phyloP scores from a whole-genome alignment of 2,113 vertebrate species.

The Regulus satrapa region DNA sequence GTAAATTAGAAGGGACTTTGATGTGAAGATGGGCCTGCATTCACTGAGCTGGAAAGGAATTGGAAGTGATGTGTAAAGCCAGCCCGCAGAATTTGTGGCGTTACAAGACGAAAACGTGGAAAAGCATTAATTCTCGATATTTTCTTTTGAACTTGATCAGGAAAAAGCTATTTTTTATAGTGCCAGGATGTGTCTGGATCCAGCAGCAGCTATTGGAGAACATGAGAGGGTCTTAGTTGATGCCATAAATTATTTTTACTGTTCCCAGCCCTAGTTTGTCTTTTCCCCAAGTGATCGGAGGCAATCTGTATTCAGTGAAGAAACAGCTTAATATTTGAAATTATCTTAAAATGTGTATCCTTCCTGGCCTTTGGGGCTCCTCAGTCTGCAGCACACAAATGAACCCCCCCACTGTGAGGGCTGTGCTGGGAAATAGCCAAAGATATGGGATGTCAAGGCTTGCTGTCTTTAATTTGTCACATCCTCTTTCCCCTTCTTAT shows the following conservation, averaged over 20 bases:
- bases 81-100: not conserved
- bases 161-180: not conserved
- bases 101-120: not conserved
- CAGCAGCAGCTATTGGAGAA: not conserved
- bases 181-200: not conserved
- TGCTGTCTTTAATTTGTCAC: not conserved
- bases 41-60: conserved; percentile 11
- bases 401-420: not conserved
- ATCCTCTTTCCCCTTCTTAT: not conserved
- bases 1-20: conserved; percentile 35
- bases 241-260: not conserved
- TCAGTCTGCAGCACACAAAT: not conserved
- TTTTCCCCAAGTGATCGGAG: not conserved
- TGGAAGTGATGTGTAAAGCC: not conserved
- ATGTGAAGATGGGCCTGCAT: not conserved
- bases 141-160: not conserved
- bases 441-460: not conserved
- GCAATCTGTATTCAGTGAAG: not conserved
- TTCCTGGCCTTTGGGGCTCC: not conserved
- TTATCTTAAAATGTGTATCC: not conserved
- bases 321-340: not conserved
- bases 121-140: not conserved
- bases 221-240: not conserved
- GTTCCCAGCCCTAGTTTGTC: not conserved
- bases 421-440: not conserved